Evolutionary conservation across 2,888 invertebrate species (phyloP).

Genomic region (Caenorhabditis virilis): DNA sequence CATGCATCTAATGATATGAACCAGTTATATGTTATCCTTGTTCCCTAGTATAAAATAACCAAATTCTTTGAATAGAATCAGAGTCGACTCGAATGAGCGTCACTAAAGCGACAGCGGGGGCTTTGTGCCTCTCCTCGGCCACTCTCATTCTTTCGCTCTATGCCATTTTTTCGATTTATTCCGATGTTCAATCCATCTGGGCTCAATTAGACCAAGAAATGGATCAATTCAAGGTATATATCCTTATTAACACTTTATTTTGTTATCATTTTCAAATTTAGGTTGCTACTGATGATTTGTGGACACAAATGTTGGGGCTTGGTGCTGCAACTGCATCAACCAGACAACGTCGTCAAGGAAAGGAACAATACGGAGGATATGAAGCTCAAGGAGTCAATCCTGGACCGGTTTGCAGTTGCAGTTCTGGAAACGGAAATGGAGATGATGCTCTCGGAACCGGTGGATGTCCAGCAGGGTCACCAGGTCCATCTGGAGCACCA

Average conservation of each 20-base stretch:
- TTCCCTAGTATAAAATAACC: conserved; percentile 13
- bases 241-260: background rate
- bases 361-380: conserved; percentile 54
- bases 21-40: conserved; percentile 18
- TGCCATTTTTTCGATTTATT: conserved; percentile 53
- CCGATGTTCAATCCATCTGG: conserved; percentile 55
- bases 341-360: conserved; percentile 50
- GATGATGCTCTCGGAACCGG: conserved; percentile 50
- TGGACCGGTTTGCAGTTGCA: conserved; percentile 50
- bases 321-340: conserved; percentile 54
- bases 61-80: conserved; percentile 2
- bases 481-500: conserved; percentile 50
- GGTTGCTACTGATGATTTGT: conserved; percentile 51
- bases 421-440: conserved; percentile 53
- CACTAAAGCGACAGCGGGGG: conserved; percentile 54
- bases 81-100: conserved; percentile 51
- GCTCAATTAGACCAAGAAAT: conserved; percentile 53
- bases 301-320: conserved; percentile 54
- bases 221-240: conserved; percentile 49
- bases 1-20: conserved; percentile 21
- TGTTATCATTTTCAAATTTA: conserved; percentile 6
- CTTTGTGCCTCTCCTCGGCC: conserved; percentile 51
- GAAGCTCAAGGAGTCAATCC: conserved; percentile 57
- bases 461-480: conserved; percentile 54
- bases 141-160: conserved; percentile 55